Base-by-base conservation (phyloP, 2,113 vertebrate species). In the Butastur rufipennis region DNA sequence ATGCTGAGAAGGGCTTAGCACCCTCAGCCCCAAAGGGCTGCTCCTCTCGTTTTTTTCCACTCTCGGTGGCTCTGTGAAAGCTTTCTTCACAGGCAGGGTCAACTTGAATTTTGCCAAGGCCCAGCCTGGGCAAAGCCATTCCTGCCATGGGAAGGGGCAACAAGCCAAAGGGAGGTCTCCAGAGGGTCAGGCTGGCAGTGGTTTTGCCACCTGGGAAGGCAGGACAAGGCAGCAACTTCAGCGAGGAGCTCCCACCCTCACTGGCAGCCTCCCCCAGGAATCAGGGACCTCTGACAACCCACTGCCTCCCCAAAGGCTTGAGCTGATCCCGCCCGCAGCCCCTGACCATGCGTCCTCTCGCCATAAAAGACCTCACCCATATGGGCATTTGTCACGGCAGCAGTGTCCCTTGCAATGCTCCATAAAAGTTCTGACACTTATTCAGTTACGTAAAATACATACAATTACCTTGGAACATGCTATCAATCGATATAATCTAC, bases 391-490 rank as follows among this genome's bases (percentile, higher is more conserved):
- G 5, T 20, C 38, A 25, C 4, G 5, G 38, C 10, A n/a, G 32
- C 0, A 0, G 7, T 34, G 32, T 65, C 38, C 27, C n/a, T 55
- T 10, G 0, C 2, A 0, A 22, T 20, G 32, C 29, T 50, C 29
- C 3, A 1, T 40, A n/a, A 29, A 59, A 61, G 17, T 61, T 43
- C 45, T 77, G 65, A 42, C 25, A 8, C 43, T 52, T 59, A 43
- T 1, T 70, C n/a, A 21, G 36, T 48, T 58, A 38, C 25, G 50
- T 43, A 32, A 40, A 61, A 87, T n/a, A 10, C 17, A 56, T 22
- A 4, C 27, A 38, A 72, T 31, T n/a, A 50, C 63, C 81, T 55
- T 26, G 29, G 21, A 55, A 77, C 52, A 55, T 55, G 40, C 8
- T 65, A 32, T 16, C 17, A 20, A n/a, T 40, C 0, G 0, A 48